These are phyloP conservation scores for Aselliscus stoliczkanus DNA, from an alignment of 2,797 vertebrate species.

Conservation along the genomic window DNA sequence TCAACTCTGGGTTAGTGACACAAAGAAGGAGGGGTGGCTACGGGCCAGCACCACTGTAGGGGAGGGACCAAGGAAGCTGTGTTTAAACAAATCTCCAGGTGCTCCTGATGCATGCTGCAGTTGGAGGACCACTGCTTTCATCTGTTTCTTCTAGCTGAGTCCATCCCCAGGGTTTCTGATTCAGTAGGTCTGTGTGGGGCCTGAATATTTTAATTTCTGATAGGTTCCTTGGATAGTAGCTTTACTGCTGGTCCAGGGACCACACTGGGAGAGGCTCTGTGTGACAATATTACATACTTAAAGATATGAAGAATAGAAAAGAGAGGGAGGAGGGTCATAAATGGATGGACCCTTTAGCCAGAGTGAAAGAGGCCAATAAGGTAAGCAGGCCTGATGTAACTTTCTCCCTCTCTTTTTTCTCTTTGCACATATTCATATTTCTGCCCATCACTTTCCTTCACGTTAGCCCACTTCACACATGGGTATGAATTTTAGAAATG, in stretches of 20 bases:
- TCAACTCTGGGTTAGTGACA: neutral
- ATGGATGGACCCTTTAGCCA: neutral
- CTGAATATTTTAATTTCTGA: neutral
- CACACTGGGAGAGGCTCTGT: neutral
- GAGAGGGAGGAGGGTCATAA: no score
- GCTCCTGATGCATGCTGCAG: neutral
- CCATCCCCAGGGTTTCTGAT: neutral
- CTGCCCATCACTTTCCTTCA: neutral
- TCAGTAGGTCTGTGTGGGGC: neutral
- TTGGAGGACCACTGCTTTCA: neutral
- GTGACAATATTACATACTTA: neutral
- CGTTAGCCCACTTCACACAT: neutral
- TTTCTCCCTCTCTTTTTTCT: neutral
- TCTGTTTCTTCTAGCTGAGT: neutral
- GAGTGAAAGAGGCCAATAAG: neutral
- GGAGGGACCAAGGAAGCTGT: neutral
- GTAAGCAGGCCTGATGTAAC: fast-evolving
- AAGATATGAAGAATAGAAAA: neutral
- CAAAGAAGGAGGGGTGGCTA: neutral
- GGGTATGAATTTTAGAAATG: constrained; percentile 57
- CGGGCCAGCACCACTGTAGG: neutral
- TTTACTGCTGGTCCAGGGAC: neutral
- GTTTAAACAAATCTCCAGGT: neutral
- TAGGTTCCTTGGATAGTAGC: neutral
- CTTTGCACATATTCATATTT: neutral